Evolutionary conservation across 2,888 invertebrate species (phyloP).

Genomic region (Cancer borealis): DNA sequence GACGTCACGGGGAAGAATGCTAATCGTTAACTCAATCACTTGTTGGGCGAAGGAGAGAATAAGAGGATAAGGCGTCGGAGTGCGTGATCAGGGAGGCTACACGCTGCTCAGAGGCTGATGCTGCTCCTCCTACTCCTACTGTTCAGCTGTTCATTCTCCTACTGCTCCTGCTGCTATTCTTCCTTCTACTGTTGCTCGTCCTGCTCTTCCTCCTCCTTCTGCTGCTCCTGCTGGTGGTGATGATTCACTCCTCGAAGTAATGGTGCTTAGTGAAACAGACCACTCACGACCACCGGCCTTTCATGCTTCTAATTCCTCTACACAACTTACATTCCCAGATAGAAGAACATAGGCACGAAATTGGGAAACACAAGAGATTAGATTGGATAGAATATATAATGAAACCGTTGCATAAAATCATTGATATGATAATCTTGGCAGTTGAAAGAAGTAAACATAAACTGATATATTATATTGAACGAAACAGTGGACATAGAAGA

Average conservation of each 20-base stretch:
- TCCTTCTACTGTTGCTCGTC: neutral
- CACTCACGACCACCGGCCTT: neutral
- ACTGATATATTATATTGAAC: neutral
- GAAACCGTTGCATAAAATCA: neutral
- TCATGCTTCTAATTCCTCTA: neutral
- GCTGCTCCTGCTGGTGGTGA: neutral
- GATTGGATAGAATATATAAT: neutral
- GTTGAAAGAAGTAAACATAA: neutral
- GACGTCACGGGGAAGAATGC: neutral
- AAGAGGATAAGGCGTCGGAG: slow-evolving; percentile 1
- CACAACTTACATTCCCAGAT: too few species aligned
- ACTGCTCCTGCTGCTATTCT: neutral
- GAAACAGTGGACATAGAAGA: neutral
- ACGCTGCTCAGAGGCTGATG: neutral
- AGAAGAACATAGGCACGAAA: neutral
- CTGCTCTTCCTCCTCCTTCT: neutral
- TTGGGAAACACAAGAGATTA: neutral
- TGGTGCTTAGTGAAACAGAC: neutral
- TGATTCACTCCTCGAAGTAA: neutral
- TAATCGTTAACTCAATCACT: slow-evolving; percentile 14
- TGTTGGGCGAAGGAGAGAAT: neutral
- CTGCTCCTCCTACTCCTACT: neutral
- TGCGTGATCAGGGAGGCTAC: neutral
- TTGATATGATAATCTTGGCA: neutral
- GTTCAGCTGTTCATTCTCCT: neutral